These are phyloP conservation scores for Tiliacea citrago DNA, from an alignment of 2,888 invertebrate genomes.

Conservation along the genomic window DNA sequence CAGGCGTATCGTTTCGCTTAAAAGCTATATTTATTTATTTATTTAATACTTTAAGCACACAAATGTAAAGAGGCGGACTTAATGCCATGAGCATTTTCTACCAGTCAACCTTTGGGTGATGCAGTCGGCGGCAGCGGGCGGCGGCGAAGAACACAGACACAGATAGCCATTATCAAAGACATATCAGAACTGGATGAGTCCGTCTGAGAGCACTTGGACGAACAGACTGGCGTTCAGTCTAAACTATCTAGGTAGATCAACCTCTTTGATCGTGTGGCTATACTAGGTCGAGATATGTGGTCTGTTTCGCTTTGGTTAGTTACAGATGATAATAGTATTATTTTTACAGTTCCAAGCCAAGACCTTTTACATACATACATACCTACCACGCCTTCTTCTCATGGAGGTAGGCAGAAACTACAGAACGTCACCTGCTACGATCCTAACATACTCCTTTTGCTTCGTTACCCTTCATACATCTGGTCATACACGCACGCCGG, in stretches of 20 bases:
- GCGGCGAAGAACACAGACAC: constrained; percentile 4
- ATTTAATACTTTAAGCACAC: no score
- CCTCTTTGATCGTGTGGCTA: constrained; percentile 31
- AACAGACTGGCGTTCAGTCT: neutral
- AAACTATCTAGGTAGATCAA: constrained; percentile 22
- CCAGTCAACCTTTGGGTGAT: no score
- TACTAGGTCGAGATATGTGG: neutral
- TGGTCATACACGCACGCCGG: neutral
- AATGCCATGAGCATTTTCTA: no score
- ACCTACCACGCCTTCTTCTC: neutral
- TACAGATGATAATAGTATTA: neutral
- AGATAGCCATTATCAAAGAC: constrained; percentile 42
- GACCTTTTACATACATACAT: neutral
- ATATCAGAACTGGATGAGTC: constrained; percentile 19
- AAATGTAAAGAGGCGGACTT: no score
- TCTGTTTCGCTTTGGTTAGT: neutral
- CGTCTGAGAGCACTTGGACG: constrained; percentile 12
- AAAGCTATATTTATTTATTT: no score
- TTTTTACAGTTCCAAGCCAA: neutral
- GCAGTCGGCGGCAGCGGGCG: no score
- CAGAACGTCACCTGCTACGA: neutral
- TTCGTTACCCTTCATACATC: neutral
- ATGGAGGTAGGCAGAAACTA: neutral
- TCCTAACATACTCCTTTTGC: neutral
- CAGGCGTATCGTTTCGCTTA: no score